Evolutionary conservation across 2,113 vertebrate genomes (phyloP), one percentile per base, ranked within the genome.

Genomic region (Anoura caudifer): DNA sequence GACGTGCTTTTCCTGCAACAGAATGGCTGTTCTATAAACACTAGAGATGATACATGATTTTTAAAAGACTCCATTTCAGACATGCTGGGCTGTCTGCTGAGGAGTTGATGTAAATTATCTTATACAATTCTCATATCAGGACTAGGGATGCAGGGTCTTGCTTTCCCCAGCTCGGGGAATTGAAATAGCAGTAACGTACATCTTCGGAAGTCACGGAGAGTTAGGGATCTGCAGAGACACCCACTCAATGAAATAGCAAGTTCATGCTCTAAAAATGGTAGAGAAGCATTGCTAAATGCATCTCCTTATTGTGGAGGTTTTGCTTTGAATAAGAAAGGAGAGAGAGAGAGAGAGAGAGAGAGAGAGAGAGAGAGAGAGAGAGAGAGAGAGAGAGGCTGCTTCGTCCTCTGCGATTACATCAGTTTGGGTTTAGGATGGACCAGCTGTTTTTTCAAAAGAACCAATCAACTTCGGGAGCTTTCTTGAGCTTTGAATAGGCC

Each of bases 221-320:
- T 54, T 54, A 33, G 17, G 9, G 36, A 20, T 16, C 50, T 17
- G 52, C 4, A 52, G 54, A 54, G 28, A 17, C 8, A 7, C 5
- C 24, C 61, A 20, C 3, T n/a, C 9, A 3, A 9, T 13, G 36
- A 43, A 70, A 24, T 15, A 38, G 9, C 50, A 45, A n/a, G 8
- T 28, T 31, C 31, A 4, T 6, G 11, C 4, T 50, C 54, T 65
- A 41, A 61, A 33, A 52, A 31, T 36, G 36, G 13, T 8, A 15
- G 36, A 8, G 16, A 70, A 69, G 28, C 33, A 1, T 15, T 11
- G 16, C 4, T 1, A 13, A 26, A 1, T 38, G 31, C 3, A 1
- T 59, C 54, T 59, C 50, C 10, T 70, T 6, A 7, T 47, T 22
- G 7, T 4, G 36, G 16, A 17, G 19, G 17, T 5, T 36, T 15